Evolutionary conservation across 2,113 vertebrate genomes (phyloP).

Genomic region (Amazona guildingii): DNA sequence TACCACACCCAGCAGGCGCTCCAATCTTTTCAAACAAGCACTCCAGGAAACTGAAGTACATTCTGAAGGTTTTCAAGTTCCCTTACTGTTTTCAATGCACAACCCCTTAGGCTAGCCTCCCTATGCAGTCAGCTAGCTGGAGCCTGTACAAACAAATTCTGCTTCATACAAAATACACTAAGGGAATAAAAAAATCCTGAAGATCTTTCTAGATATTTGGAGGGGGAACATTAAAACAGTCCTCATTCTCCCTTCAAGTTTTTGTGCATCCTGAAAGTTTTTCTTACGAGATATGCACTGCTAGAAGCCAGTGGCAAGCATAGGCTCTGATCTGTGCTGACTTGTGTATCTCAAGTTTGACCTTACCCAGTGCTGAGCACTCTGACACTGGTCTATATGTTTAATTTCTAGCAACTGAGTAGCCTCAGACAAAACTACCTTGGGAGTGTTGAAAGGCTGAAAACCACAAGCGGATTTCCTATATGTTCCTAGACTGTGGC

Average conservation of each 20-base stretch:
- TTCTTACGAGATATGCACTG: neutral
- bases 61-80: conserved; percentile 20
- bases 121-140: conserved; percentile 32
- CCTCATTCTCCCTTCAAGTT: neutral
- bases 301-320: neutral
- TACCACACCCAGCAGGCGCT: conserved; percentile 28
- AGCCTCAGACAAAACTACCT: neutral
- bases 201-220: neutral
- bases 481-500: neutral
- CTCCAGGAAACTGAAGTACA: conserved; percentile 6
- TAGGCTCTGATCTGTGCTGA: neutral
- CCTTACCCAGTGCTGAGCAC: neutral
- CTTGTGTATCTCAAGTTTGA: neutral
- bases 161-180: neutral
- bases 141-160: conserved; percentile 40
- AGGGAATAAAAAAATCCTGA: neutral
- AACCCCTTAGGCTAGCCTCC: conserved; percentile 27
- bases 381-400: neutral
- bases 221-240: conserved; percentile 11
- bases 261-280: neutral
- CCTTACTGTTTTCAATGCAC: conserved; percentile 17
- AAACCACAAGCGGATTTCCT: neutral
- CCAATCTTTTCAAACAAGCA: conserved; percentile 42
- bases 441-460: neutral
- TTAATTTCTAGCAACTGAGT: neutral